Base-by-base conservation (phyloP, 2,113 vertebrate species). In the Callithrix jacchus region DNA sequence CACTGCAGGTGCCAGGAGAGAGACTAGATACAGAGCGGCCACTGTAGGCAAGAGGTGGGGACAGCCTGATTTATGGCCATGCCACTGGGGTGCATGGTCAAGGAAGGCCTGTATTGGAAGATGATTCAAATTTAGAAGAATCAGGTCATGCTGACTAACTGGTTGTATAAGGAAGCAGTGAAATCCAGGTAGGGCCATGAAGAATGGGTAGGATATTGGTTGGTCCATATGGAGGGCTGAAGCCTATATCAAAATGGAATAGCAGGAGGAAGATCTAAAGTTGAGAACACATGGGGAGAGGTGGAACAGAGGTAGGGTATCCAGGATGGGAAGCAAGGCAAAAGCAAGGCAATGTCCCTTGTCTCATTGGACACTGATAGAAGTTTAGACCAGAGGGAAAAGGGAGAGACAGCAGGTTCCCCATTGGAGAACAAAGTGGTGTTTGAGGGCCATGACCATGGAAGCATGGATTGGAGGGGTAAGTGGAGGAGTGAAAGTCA, bases 311-410 rank as follows among this genome's bases (percentile, higher is more conserved):
- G 27, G 21, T 83, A n/a, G 37, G 49, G 5, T 3, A 3, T 23
- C 64, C 74, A 64, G 42, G 82, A 37, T 0, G 2, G 11, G 37
- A 0, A 17, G 4, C 8, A 25, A 47, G 1, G 32, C 25, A 16
- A 8, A 54, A 27, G 32, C 58, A 40, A 47, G 16, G 11, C 3
- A n/a, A 2, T 64, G 27, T 56, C 14, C 18, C 42, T 9, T 6
- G 0, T 83, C 10, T 91, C 32, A 9, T 17, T 32, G 12, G 23
- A 45, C n/a, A 45, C 30, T 16, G 7, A 12, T 2, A 45, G 77
- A 73, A 35, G 45, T 30, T 7, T 27, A 45, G 64, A 52, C 32
- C 58, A 42, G 52, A 84, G 0, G 10, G 3, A 32, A 10, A 18
- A 9, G 88, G 42, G 9, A 79, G n/a, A 13, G 20, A 9, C 5